Percentiles rank a stretch among this genome's conserved stretches.
Evolutionary conservation across 2,113 vertebrate species (phyloP).

Genomic region (Actenoides hombroni): DNA sequence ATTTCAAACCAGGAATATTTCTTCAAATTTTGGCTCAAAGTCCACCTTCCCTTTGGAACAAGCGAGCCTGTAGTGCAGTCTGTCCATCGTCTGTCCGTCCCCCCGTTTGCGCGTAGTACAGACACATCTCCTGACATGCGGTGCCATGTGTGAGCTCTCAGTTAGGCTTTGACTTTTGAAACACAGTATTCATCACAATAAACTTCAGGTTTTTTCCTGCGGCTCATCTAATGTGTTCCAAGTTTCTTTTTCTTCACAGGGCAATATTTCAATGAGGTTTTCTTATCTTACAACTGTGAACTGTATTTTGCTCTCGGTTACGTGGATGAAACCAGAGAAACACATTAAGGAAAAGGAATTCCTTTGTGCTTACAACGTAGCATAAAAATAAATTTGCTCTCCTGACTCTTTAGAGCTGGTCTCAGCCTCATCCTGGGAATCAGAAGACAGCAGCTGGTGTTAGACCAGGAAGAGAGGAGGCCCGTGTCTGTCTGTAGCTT

Average conservation of each 20-base stretch:
- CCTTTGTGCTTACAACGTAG: background rate
- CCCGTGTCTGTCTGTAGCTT: background rate
- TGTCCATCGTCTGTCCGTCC: conserved; percentile 23
- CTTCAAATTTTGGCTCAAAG: conserved; percentile 34
- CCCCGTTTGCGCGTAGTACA: background rate
- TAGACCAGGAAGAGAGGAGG: background rate
- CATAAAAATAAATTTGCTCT: conserved; percentile 9
- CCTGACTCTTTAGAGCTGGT: background rate
- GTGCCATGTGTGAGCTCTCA: background rate
- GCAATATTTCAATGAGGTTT: background rate
- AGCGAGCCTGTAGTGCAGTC: background rate
- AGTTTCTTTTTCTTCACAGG: background rate
- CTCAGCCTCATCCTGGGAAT: background rate
- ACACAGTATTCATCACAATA: background rate
- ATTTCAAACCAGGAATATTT: conserved; percentile 3
- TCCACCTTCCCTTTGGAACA: background rate
- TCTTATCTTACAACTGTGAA: background rate
- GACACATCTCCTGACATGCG: background rate
- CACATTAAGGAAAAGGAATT: background rate
- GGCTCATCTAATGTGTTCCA: background rate
- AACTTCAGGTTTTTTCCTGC: background rate
- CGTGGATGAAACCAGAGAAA: background rate
- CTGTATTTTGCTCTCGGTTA: background rate
- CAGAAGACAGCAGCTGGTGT: background rate
- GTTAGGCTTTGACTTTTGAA: background rate